Evolutionary conservation across 2,797 vertebrate species (phyloP), one percentile per base, ranked within the genome.

Genomic region (Acomys russatus): DNA sequence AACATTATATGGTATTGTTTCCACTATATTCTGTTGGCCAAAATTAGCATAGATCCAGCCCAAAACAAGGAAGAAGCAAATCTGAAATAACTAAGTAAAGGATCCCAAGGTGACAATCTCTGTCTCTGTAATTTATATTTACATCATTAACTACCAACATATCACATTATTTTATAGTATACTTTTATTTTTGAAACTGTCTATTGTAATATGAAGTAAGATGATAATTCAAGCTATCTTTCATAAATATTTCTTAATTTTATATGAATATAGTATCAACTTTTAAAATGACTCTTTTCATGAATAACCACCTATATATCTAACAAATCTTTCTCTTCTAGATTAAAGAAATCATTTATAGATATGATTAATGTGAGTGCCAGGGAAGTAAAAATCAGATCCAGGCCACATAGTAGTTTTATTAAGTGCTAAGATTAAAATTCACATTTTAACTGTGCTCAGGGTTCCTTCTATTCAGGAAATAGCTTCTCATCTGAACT

Each of bases 391-490:
- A 88, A 74, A 33, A 33, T 2, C 70, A 38, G 33, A 71, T 15
- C 6, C 15, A 82, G 35, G 22, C 64, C n/a, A 84, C 22, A n/a
- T 0, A 59, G 23, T 63, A 54, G 35, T 64, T 76, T 93, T 68
- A 76, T 22, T 12, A 44, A 71, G 1, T 35, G 14, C 10, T 70
- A 61, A 90, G 23, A 87, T 93, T 90, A 87, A 92, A 93, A 87
- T 79, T 17, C 28, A 76, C 25, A 88, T 83, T 95, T 83, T 76
- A 89, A 70, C 18, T 94, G 54, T 77, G 63, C 44, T 88, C 35
- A 66, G 25, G n/a, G 11, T 49, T 82, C 30, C 54, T 94, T 92
- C 44, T 91, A n/a, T 94, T 91, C 90, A 88, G 14, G 30, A 78
- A 91, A 88, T 63, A 86, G 0, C 54, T 3, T 73, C 63, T 92